Evolutionary conservation across 2,888 invertebrate species (phyloP).

Genomic region (Frankliniella intonsa): DNA sequence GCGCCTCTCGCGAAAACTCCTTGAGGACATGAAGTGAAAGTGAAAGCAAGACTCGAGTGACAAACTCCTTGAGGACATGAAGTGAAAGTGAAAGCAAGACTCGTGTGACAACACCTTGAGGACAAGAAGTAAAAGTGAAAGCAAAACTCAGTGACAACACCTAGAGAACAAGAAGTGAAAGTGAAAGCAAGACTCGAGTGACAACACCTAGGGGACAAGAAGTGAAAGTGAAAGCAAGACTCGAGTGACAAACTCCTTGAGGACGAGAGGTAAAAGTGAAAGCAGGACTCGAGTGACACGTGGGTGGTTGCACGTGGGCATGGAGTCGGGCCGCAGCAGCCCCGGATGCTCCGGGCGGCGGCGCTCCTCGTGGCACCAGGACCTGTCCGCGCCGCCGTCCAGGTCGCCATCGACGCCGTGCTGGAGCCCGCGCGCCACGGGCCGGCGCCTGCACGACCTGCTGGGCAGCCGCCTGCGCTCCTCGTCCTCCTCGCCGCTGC

Average conservation of each 20-base stretch:
- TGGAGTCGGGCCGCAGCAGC: constrained; percentile 1
- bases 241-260: too few relatives aligned
- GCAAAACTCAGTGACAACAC: too few relatives aligned
- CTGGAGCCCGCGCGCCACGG: constrained; percentile 9
- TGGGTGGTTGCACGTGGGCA: too few relatives aligned
- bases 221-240: too few relatives aligned
- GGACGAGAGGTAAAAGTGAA: not conserved
- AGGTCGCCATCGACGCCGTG: constrained; percentile 18
- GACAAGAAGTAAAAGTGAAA: not conserved
- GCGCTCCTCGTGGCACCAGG: constrained; percentile 14
- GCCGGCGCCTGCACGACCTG: constrained; percentile 5
- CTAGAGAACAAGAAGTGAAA: too few relatives aligned
- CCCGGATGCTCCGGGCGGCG: not conserved
- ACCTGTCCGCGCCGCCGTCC: constrained; percentile 1
- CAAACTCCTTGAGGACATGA: not conserved
- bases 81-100: not conserved
- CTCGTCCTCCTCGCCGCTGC: not conserved
- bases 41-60: not conserved
- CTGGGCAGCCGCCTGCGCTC: not conserved
- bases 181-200: not conserved
- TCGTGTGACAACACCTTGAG: not conserved
- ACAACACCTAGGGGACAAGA: not conserved
- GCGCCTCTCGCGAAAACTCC: not conserved
- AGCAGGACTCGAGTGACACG: too few relatives aligned
- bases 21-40: not conserved